Evolutionary conservation across 1,140 invertebrate species (phyloP).

Genomic region (Pseudoatta argentina): DNA sequence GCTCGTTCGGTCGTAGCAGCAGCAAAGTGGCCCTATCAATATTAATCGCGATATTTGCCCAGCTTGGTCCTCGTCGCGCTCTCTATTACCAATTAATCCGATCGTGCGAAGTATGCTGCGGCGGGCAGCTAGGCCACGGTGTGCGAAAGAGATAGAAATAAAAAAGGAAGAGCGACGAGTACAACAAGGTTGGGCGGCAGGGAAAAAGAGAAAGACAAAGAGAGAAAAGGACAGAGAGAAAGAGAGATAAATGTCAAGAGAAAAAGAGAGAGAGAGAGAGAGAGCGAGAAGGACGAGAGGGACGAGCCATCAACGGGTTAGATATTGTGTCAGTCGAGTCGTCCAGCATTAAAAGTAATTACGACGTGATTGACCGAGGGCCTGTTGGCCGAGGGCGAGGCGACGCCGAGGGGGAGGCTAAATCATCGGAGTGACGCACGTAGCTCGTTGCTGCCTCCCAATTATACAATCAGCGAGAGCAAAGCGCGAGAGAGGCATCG

Average conservation of each 20-base stretch:
- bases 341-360: constrained; percentile 86
- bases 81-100: constrained; percentile 86
- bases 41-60: constrained; percentile 83
- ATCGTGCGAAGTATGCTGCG: constrained; percentile 86
- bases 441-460: constrained; percentile 85
- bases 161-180: constrained; percentile 45
- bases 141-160: constrained; percentile 38
- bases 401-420: constrained; percentile 80
- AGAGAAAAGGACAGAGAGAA: neutral
- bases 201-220: constrained; percentile 44
- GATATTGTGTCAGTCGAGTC: constrained; percentile 86
- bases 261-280: constrained; percentile 12
- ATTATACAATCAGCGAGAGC: constrained; percentile 85
- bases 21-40: constrained; percentile 84
- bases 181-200: constrained; percentile 46
- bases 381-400: constrained; percentile 81
- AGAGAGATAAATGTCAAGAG: neutral
- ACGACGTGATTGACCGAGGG: constrained; percentile 86
- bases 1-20: constrained; percentile 64
- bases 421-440: constrained; percentile 86
- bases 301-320: constrained; percentile 81
- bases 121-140: constrained; percentile 76
- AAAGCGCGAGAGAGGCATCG: constrained; percentile 66
- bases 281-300: constrained; percentile 52
- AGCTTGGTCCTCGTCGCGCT: constrained; percentile 77